Conservation (phyloP, 1,140 invertebrate species). For the Aphelenchoides fujianensis region DNA sequence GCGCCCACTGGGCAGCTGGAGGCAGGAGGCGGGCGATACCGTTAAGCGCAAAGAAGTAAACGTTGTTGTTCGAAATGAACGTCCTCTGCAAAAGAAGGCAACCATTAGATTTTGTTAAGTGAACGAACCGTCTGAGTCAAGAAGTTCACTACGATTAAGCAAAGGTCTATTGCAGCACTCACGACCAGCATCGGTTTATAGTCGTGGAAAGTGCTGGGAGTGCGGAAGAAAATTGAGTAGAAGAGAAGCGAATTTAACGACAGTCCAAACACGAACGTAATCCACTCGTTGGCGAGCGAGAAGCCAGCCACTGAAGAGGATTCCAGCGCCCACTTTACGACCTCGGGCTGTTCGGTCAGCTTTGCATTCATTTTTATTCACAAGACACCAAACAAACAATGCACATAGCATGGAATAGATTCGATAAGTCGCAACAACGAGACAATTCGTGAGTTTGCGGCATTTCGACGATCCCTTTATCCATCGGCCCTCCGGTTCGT, state of each 20-base stretch:
- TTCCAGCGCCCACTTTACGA: background rate
- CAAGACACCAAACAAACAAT: background rate
- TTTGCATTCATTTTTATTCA: background rate
- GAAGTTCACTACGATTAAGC: no score
- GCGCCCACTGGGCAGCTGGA: background rate
- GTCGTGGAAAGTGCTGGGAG: background rate
- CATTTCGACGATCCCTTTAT: no score
- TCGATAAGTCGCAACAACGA: no score
- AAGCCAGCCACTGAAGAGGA: background rate
- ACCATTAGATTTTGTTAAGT: background rate
- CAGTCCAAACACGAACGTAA: background rate
- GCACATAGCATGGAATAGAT: background rate
- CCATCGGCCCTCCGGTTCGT: no score
- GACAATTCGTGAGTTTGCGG: no score
- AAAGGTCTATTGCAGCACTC: background rate
- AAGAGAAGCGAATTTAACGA: background rate
- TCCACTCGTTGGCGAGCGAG: background rate
- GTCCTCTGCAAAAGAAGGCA: background rate
- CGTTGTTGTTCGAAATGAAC: background rate
- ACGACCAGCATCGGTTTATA: background rate
- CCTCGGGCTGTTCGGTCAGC: background rate
- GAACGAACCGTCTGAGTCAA: background rate
- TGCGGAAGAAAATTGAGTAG: background rate
- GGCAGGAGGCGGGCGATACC: background rate
- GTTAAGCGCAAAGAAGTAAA: background rate